Evolutionary conservation across 2,888 invertebrate species (phyloP), one percentile per base, ranked within the genome.

Genomic region (Orthonychiurus folsomi): DNA sequence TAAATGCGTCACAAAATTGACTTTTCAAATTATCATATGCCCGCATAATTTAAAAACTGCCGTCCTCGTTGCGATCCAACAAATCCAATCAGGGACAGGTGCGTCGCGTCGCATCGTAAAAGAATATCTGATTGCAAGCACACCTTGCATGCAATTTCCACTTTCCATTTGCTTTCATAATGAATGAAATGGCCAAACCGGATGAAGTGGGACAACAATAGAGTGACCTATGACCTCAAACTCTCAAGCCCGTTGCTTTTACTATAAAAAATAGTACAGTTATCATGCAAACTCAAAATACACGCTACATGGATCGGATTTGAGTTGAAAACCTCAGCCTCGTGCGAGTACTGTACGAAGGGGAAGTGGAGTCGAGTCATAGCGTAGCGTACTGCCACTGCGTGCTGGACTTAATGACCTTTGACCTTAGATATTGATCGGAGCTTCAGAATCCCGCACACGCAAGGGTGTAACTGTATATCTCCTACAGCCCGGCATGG

Each of bases 151-250:
- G 37, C 15, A 37, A 37, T 37, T 15, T 9, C 37, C 37, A 9
- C 37, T n/a, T n/a, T 9, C 37, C 15, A 9, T 37, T 37, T 37
- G 37, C 5, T 37, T 37, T 9, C 15, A 37, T 37, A 9, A 9
- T 37, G 37, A 37, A 37, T 37, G 37, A 37, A n/a, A n/a, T n/a
- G n/a, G n/a, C n/a, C n/a, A n/a, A n/a, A 37, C 37, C 37, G 37
- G 37, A 37, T 37, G 15, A 15, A 37, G 15, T 37, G 15, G 37
- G 15, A 37, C 37, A 37, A 37, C 37, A 37, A 37, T 37, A 37
- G 37, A 37, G 37, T 37, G 37, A 37, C 37, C 37, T 37, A 5
- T 37, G 37, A 37, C 37, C 37, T 37, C 9, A 37, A 37, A 37
- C 37, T 37, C 15, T 15, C 5, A 37, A 37, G 37, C 37, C 5